These are phyloP conservation scores for Liposcelis brunnea DNA, from an alignment of 2,888 invertebrate species.

Conservation along the genomic window DNA sequence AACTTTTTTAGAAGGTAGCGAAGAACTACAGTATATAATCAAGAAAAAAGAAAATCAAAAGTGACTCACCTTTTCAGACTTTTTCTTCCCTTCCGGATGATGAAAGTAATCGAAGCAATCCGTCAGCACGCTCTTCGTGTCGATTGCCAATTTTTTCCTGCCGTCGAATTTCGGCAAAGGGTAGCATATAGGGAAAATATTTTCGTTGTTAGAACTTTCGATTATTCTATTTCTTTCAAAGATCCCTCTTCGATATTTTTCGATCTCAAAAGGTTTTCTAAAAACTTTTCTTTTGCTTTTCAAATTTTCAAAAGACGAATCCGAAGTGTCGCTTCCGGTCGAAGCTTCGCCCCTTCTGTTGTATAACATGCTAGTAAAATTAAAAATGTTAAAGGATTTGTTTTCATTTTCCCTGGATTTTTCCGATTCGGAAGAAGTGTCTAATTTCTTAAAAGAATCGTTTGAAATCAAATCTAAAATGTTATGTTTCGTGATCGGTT, in stretches of 20 bases:
- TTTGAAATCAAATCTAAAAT: background rate
- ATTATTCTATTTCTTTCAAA: constrained; percentile 5
- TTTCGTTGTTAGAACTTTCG: background rate
- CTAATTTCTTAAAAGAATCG: background rate
- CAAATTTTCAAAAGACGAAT: constrained; percentile 6
- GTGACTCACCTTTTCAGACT: too few relatives aligned
- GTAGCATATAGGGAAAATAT: constrained; percentile 4
- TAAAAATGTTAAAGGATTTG: background rate
- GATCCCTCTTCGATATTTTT: background rate
- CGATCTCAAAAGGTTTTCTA: background rate
- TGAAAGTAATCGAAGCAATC: too few relatives aligned
- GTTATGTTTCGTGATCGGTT: too few relatives aligned
- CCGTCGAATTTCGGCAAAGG: constrained; percentile 2
- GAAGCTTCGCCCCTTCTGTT: too few relatives aligned
- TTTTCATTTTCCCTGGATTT: background rate
- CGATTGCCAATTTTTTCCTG: constrained; percentile 4
- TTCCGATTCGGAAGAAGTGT: constrained; percentile 5
- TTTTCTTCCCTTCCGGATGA: too few relatives aligned
- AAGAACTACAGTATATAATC: too few relatives aligned
- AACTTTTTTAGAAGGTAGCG: too few relatives aligned
- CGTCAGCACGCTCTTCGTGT: background rate
- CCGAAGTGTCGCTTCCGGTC: background rate
- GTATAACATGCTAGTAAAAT: too few relatives aligned
- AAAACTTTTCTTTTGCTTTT: background rate
- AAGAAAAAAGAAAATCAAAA: too few relatives aligned